phyloP scores from a whole-genome alignment of 53 echinoderm and acorn worm species.

The Apostichopus leukothele region DNA sequence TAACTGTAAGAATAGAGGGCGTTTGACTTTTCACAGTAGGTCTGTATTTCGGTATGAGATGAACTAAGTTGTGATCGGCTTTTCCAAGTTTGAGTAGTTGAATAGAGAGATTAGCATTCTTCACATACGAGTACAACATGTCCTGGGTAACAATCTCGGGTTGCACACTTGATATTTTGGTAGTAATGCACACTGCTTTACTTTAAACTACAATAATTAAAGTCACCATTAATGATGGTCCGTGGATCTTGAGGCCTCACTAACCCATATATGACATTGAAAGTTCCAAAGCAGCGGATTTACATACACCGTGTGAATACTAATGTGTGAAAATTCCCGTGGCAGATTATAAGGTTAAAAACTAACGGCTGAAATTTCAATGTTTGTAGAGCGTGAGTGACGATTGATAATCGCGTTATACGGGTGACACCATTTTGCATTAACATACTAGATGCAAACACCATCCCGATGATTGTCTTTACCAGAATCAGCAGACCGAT shows the following conservation, averaged over 20 bases:
- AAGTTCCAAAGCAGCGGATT: not conserved
- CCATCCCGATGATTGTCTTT: constrained; percentile 12
- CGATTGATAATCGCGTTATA: constrained; percentile 16
- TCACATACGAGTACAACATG: not conserved
- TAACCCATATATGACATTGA: not conserved
- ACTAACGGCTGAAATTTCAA: not conserved
- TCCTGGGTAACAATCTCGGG: not conserved
- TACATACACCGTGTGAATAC: not conserved
- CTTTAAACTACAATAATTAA: constrained; percentile 1
- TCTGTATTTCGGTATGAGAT: not conserved
- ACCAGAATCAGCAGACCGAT: constrained; percentile 23
- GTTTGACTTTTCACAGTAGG: not conserved
- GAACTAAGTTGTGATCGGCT: not conserved
- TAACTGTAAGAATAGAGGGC: not conserved
- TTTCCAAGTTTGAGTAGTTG: not conserved
- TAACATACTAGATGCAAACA: constrained; percentile 23
- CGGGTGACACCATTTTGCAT: constrained; percentile 29
- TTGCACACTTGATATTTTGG: not conserved
- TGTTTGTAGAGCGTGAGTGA: constrained; percentile 27
- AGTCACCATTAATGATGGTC: not conserved
- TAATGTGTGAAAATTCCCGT: not conserved
- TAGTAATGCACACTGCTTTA: not conserved
- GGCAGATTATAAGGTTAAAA: not conserved
- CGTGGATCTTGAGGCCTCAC: not conserved
- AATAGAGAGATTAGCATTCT: not conserved